Evolutionary conservation across 2,888 invertebrate species (phyloP), one percentile per base, ranked within the genome.

Genomic region (Drosophila mulleri): DNA sequence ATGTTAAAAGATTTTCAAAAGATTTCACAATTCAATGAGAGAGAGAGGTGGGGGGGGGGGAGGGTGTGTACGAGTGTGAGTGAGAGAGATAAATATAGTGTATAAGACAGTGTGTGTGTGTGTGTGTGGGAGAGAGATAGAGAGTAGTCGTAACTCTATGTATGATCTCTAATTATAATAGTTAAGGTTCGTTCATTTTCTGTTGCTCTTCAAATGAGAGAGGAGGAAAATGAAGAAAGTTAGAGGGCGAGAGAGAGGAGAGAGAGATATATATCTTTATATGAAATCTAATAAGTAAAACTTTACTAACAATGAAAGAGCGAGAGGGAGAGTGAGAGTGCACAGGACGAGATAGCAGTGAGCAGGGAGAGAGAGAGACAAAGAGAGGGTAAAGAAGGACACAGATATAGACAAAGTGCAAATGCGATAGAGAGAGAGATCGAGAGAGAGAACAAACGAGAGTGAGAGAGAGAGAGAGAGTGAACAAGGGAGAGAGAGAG

Each of bases 1-100:
- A 88, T 85, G 78, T 83, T 72, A 78, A 89, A 79, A 85, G 64
- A 72, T 67, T 79, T 87, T 81, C 72, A 76, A 61, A 61, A 66
- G 60, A 60, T 67, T 82, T 79, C 64, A 68, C 67, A 75, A 63
- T 72, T 57, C 50, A 65, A 66, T 66, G 50, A 39, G 32, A n/a
- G 12, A 32, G 32, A 32, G 2, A 20, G 39, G 12, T 0, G 29
- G 2, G 11, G 4, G 11, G 23, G 9, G 16, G 6, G 2, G 1
- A 18, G 44, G 8, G 32, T 8, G n/a, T 6, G 29, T 16, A 32
- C 6, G 20, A n/a, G 6, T 14, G n/a, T 8, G 29, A 11, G 45
- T 8, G 16, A 14, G 7, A 18, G 41, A 23, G 9, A 53, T 2
- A 7, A 9, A 47, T n/a, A 42, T 5, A 32, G 23, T 35, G 37